Evolutionary conservation across 2,113 vertebrate genomes (phyloP), one percentile per base, ranked within the genome.

Genomic region (Ibidorhyncha struthersii): DNA sequence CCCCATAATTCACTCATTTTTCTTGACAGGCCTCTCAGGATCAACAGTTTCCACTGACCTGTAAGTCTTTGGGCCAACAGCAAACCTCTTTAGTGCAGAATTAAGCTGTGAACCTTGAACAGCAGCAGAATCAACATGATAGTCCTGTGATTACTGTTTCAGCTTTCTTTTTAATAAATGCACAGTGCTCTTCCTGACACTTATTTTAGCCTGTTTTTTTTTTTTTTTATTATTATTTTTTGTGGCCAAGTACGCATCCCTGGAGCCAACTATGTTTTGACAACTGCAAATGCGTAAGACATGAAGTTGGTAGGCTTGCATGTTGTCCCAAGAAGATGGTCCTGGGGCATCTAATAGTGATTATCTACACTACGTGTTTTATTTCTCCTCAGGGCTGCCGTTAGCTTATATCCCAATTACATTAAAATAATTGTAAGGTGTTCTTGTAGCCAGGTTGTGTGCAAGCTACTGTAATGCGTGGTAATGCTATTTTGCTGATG

Each of bases 1-100:
- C 14, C 63, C 91, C 34, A 53, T 89, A 97, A 96, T 90, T 96
- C 90, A 95, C 76, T 96, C 34, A 41, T 94, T 97, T 72, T 98
- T 92, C 79, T 92, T 96, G 84, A 96, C 90, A 97, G 74, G 38
- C 38, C 90, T 96, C 84, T 95, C 89, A 94, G 66, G 66, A 93
- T 96, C 90, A 96, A 88, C 90, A 91, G 93, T 97, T 98, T 91
- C 96, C 92, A 97, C 67, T 97, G 95, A 97, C 89, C 95, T 94
- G 94, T 82, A 97, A 95, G 91, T 96, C 84, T 93, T 93, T 0
- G 0, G 93, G 82, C 40, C 82, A 86, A 69, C 41, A 87, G 47
- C 41, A 93, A 94, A 96, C 49, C 78, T 59, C 83, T 56, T 61
- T 19, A 82, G 52, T 29, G 83, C 21, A 78, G 76, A 96, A 90